These are phyloP conservation scores for Tenebrio molitor DNA, from an alignment of 1,140 invertebrate species.

Conservation along the genomic window DNA sequence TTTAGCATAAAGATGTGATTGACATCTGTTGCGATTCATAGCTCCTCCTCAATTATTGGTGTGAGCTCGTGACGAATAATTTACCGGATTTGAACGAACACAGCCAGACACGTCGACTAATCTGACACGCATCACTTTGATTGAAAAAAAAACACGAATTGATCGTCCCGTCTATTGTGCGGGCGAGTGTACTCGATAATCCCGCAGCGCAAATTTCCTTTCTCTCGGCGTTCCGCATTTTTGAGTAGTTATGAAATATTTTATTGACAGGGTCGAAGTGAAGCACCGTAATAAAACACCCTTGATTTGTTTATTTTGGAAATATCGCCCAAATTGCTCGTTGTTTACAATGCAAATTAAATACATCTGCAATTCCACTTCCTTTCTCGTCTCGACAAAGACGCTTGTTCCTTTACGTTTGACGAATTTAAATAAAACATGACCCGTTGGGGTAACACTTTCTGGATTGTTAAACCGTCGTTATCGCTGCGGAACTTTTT, in stretches of 20 bases:
- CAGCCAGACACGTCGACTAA: too few species aligned
- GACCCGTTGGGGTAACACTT: background rate
- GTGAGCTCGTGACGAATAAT: background rate
- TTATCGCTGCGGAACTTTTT: too few species aligned
- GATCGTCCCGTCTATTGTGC: too few species aligned
- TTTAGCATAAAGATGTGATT: background rate
- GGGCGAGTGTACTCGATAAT: too few species aligned
- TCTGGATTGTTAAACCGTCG: too few species aligned
- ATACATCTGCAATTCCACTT: background rate
- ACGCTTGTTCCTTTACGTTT: background rate
- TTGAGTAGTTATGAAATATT: too few species aligned
- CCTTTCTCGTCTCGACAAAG: conserved; percentile 3
- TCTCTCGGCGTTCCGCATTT: too few species aligned
- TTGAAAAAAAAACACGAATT: too few species aligned
- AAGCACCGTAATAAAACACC: background rate
- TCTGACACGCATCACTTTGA: too few species aligned
- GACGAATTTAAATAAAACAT: conserved; percentile 23
- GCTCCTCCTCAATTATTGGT: background rate
- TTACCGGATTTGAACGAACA: background rate
- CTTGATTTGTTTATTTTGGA: background rate
- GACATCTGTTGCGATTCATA: background rate
- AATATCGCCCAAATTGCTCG: conserved; percentile 4
- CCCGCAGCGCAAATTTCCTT: too few species aligned
- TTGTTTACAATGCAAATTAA: conserved; percentile 30
- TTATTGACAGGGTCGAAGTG: too few species aligned